Percentiles rank a stretch among this genome's conserved stretches.
phyloP scores from a whole-genome alignment of 2,888 invertebrate species.

The Nemoura dubitans region DNA sequence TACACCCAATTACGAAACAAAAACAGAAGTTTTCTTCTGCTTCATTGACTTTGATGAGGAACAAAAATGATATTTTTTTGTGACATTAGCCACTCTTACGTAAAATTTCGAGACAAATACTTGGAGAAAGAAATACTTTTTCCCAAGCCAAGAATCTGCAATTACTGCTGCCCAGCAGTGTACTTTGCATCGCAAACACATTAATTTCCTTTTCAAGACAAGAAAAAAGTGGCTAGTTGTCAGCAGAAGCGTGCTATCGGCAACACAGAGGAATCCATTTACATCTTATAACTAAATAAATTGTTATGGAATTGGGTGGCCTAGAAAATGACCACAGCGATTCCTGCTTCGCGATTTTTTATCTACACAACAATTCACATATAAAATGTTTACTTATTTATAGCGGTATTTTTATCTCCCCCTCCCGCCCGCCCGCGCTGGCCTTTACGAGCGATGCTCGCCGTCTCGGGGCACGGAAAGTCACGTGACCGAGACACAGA shows the following conservation, averaged over 20 bases:
- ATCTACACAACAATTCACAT: background rate
- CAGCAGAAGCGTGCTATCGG: background rate
- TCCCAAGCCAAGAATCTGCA: background rate
- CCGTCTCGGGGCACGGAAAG: background rate
- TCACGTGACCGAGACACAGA: constrained; percentile 20
- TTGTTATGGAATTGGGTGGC: constrained; percentile 28
- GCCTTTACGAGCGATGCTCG: constrained; percentile 10
- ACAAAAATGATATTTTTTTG: background rate
- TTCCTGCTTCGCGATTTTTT: constrained; percentile 18
- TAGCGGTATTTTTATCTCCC: constrained; percentile 18
- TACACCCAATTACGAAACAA: background rate
- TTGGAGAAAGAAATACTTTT: background rate
- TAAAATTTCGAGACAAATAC: background rate
- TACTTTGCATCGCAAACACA: background rate
- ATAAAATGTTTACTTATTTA: constrained; percentile 29
- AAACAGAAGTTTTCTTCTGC: background rate
- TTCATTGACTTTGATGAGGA: background rate
- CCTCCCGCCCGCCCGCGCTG: background rate
- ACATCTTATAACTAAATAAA: background rate
- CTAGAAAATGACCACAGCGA: constrained; percentile 29
- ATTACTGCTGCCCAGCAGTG: background rate
- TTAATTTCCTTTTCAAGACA: background rate
- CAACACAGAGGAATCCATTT: background rate
- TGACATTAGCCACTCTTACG: background rate
- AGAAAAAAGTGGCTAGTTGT: background rate